Base-by-base conservation (phyloP, 1,140 invertebrate species). In the Magallana gigas region DNA sequence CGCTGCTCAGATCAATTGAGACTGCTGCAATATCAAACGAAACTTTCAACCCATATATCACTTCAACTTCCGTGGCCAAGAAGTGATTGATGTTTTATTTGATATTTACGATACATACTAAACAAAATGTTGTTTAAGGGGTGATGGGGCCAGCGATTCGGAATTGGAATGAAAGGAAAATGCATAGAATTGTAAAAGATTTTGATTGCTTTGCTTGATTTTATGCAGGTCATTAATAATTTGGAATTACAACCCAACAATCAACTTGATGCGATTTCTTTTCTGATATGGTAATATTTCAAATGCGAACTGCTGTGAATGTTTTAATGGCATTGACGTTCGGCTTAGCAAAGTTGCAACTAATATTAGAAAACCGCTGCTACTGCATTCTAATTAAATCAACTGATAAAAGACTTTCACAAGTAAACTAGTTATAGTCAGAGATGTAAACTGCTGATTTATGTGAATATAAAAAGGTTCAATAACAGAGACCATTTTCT, bases 71-170 rank as follows among this genome's bases (percentile, higher is more conserved):
- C 68, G 23, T 36, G 36, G 68, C 68, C 68, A 76, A 76, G 68
- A 23, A 76, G 68, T 76, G 68, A 76, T 76, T 29, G 68, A 76
- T 76, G 36, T 76, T 76, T 76, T 76, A 76, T 76, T 76, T 36
- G 68, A 76, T 76, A 76, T 76, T 76, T 76, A 76, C 68, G 29
- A 76, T 76, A 29, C 68, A 36, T 76, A 76, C 68, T 76, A 76
- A 76, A 76, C 68, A 76, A 29, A 16, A 76, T 29, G 68, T 76
- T 76, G 36, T 76, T 76, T 76, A 76, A 29, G 68, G 36, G 68
- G 68, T 76, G 68, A 76, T 76, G 36, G 36, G 68, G 68, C 23
- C 68, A 76, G 36, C 36, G 68, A 12, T 23, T 29, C 36, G 23
- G 68, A 18, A 76, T 76, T 11, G 68, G 36, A 76, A 29, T 29